Evolutionary conservation across 2,888 invertebrate genomes (phyloP).

Genomic region (Campoletis raptor): DNA sequence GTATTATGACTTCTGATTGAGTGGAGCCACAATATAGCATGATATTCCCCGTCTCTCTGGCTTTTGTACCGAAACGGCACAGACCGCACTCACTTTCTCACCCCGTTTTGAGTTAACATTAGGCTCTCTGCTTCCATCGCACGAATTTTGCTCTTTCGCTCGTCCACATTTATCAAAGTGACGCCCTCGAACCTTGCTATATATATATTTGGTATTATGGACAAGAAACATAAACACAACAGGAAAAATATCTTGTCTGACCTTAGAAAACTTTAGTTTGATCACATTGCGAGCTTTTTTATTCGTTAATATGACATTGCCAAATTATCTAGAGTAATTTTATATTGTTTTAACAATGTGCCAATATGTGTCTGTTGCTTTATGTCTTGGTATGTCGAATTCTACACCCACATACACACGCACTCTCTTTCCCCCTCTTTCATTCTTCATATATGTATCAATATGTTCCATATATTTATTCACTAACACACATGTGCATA

Average conservation of each 20-base stretch:
- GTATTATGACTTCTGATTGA: conserved; percentile 85
- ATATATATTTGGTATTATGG: conserved; percentile 1
- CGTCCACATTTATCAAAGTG: conserved; percentile 60
- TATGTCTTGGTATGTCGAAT: conserved; percentile 14
- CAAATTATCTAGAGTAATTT: conserved; percentile 32
- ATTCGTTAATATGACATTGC: conserved; percentile 6
- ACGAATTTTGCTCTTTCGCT: conserved; percentile 24
- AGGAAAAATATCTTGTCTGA: conserved; percentile 25
- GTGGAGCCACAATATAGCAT: conserved; percentile 79
- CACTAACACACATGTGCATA: conserved; percentile 51
- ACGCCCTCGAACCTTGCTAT: conserved; percentile 46
- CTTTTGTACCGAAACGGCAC: conserved; percentile 67
- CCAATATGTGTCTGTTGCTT: conserved; percentile 62
- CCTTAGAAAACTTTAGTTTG: conserved; percentile 39
- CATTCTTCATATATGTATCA: not conserved
- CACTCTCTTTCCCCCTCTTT: not conserved
- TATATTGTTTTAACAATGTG: conserved; percentile 66
- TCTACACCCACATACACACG: not conserved
- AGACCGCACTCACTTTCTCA: conserved; percentile 68
- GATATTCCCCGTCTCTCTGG: conserved; percentile 53
- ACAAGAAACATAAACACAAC: not conserved
- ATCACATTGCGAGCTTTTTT: conserved; percentile 31
- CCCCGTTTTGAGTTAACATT: conserved; percentile 55
- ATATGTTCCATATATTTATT: conserved; percentile 5
- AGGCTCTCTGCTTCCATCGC: conserved; percentile 16